Conservation (phyloP, 2,113 vertebrate species). For the pig (Sus scrofa) region T2T-Sscrofa CM000813.6:110259501-110260000, state of each 20-base stretch:
- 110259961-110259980: background rate
- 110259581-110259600: constrained; percentile 29
- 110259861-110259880: constrained; percentile 28
- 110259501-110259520: background rate
- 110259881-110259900: background rate
- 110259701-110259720: background rate
- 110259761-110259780: background rate
- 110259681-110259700: background rate
- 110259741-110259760: background rate
- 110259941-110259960: background rate
- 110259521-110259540: background rate
- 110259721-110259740: background rate
- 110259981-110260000: background rate
- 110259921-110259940: background rate
- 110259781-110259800: background rate
- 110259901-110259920: background rate
- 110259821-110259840: background rate
- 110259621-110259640: background rate
- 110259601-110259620: constrained; percentile 11
- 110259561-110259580: background rate
- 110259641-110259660: background rate
- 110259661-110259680: background rate
- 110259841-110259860: background rate
- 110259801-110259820: background rate
- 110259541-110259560: background rate